These are phyloP conservation scores for Procambarus clarkii DNA, from an alignment of 1,140 invertebrate species.

Conservation along the genomic window DNA sequence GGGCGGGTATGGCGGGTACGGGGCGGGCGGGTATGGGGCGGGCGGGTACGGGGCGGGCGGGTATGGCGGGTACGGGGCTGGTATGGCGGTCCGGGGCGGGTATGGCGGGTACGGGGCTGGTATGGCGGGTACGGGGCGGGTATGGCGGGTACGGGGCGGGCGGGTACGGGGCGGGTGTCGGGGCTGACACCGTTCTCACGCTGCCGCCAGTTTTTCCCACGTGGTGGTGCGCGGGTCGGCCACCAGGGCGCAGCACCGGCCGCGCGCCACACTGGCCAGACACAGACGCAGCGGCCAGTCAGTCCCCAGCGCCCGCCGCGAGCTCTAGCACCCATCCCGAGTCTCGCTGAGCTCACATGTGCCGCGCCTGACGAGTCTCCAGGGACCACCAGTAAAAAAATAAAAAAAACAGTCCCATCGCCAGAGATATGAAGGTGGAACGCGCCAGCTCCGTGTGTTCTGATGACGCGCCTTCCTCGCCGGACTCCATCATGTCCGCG, in stretches of 20 bases:
- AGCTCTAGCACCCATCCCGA: not conserved
- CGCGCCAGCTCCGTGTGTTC: conserved; percentile 68
- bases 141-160: not conserved
- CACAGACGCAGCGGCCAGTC: conserved; percentile 2
- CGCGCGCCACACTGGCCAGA: not conserved
- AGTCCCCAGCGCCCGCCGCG: conserved; percentile 17
- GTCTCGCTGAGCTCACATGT: conserved; percentile 34
- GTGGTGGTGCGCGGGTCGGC: conserved; percentile 41
- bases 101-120: not conserved
- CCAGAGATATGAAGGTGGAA: conserved; percentile 65
- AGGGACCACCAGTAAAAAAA: not conserved
- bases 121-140: no score
- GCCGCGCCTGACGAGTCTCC: conserved; percentile 8
- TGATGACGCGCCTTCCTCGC: conserved; percentile 67
- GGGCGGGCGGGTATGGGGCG: not conserved
- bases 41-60: not conserved
- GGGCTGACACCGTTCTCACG: conserved; percentile 59
- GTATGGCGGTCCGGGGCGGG: not conserved
- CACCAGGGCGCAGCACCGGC: conserved; percentile 36
- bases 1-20: not conserved
- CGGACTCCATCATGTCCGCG: conserved; percentile 62
- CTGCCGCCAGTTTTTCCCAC: conserved; percentile 61
- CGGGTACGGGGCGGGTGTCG: conserved; percentile 14
- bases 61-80: not conserved
- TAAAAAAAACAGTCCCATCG: not conserved